Evolutionary conservation across 2,888 invertebrate genomes (phyloP), one percentile per base, ranked within the genome.

Genomic region (Penaeus monodon): DNA sequence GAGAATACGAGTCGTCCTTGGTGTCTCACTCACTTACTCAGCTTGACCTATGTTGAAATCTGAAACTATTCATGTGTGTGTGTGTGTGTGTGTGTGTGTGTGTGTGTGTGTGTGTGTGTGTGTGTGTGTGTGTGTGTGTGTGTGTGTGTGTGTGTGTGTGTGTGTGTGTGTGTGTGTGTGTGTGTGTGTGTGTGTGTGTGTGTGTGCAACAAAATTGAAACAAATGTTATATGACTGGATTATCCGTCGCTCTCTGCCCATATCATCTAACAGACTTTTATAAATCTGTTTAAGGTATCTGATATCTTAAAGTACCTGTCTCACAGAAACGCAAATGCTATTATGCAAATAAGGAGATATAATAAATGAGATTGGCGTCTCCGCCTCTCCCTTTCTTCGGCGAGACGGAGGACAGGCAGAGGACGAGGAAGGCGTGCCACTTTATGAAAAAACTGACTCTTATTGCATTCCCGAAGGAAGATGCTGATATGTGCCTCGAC

Each of bases 351-450:
- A 57, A 17, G 57, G 57, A 57, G 57, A 57, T 57, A 57, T 57
- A 57, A 57, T 20, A 57, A 57, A 57, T 57, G 57, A 57, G 57
- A 57, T 57, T 57, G 57, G 57, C 57, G 17, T 57, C 57, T 57
- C 57, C 57, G 57, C 57, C 57, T 57, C 57, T 57, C 57, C 57
- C 57, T 57, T 57, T 57, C 57, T 57, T 20, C 17, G 17, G 12
- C 57, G 57, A 57, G 57, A 17, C 3, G 17, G 57, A 20, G 57
- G 17, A 17, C 17, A 57, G 57, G 14, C 57, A 57, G 57, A 14
- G 17, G 57, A 12, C 17, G 70, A 20, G 22, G 20, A 92, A 91
- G 57, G 57, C 57, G 57, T 17, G 57, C 17, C 57, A 20, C 57
- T 57, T 17, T 57, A 57, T 57, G 57, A 57, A 57, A 57, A 17